phyloP scores from a whole-genome alignment of 2,113 vertebrate genomes.

The Syrrhaptes paradoxus region DNA sequence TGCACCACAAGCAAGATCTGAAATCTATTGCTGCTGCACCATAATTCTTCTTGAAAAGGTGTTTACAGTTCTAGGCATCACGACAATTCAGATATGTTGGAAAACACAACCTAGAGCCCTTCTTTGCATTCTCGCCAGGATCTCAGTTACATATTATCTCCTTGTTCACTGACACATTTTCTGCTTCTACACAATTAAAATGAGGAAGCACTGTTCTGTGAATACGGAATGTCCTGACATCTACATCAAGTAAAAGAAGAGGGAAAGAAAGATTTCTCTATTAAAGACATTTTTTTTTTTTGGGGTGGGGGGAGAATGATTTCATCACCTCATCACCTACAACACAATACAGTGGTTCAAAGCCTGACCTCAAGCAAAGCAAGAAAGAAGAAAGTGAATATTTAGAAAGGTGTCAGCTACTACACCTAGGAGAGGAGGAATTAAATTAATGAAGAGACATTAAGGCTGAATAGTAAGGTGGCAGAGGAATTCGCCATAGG shows the following conservation, averaged over 20 bases:
- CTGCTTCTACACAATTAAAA: neutral
- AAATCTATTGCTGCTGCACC: neutral
- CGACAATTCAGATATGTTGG: neutral
- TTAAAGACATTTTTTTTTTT: neutral
- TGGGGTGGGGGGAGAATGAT: neutral
- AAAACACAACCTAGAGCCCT: neutral
- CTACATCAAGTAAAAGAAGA: neutral
- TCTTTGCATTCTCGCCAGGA: neutral
- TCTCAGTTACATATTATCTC: neutral
- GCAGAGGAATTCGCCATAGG: neutral
- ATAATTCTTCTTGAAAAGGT: neutral
- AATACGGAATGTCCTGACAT: neutral
- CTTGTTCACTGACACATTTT: neutral
- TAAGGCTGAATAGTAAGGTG: neutral
- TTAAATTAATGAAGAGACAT: slow-evolving; percentile 33
- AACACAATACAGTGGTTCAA: slow-evolving; percentile 2
- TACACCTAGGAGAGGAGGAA: neutral
- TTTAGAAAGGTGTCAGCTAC: neutral
- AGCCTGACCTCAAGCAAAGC: slow-evolving; percentile 31
- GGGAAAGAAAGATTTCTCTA: neutral
- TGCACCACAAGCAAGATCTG: neutral
- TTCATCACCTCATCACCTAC: slow-evolving; percentile 22
- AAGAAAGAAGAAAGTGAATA: slow-evolving; percentile 28
- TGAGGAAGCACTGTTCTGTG: neutral
- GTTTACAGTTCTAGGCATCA: neutral